These are phyloP conservation scores for Drosophila kuntzei DNA, from an alignment of 2,888 invertebrate species.

Conservation along the genomic window DNA sequence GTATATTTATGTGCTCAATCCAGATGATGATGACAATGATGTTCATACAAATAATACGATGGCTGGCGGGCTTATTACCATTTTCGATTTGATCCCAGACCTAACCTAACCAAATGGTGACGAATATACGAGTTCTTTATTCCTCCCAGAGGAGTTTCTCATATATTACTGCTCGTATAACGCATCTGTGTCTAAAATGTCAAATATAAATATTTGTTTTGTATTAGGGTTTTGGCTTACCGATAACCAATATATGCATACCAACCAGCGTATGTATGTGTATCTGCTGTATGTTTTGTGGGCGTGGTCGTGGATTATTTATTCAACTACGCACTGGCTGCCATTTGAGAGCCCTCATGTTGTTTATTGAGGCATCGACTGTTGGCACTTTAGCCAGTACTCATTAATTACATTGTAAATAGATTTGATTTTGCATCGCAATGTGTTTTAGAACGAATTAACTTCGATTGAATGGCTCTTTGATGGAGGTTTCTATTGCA, in stretches of 20 bases:
- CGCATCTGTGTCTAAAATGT: slow-evolving; percentile 56
- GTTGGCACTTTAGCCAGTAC: slow-evolving; percentile 38
- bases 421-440: slow-evolving; percentile 38
- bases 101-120: slow-evolving; percentile 28
- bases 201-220: slow-evolving; percentile 66
- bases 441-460: slow-evolving; percentile 36
- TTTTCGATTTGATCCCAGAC: slow-evolving; percentile 56
- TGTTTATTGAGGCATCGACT: slow-evolving; percentile 42
- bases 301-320: slow-evolving; percentile 49
- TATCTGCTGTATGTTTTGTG: slow-evolving; percentile 16
- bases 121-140: slow-evolving; percentile 19
- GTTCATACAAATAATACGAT: slow-evolving; percentile 7
- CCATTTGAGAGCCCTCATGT: slow-evolving; percentile 15
- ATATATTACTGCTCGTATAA: slow-evolving; percentile 17
- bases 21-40: slow-evolving; percentile 15
- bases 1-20: slow-evolving; percentile 17
- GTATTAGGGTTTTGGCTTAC: slow-evolving; percentile 54
- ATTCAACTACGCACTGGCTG: slow-evolving; percentile 13
- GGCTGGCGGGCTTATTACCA: slow-evolving; percentile 43
- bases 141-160: background rate
- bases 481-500: slow-evolving; percentile 12
- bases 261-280: background rate
- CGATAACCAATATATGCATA: slow-evolving; percentile 52
- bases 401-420: slow-evolving; percentile 75
- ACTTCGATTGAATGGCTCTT: slow-evolving; percentile 5